phyloP scores from a whole-genome alignment of 2,113 vertebrate species.

The Lycaon pictus region DNA sequence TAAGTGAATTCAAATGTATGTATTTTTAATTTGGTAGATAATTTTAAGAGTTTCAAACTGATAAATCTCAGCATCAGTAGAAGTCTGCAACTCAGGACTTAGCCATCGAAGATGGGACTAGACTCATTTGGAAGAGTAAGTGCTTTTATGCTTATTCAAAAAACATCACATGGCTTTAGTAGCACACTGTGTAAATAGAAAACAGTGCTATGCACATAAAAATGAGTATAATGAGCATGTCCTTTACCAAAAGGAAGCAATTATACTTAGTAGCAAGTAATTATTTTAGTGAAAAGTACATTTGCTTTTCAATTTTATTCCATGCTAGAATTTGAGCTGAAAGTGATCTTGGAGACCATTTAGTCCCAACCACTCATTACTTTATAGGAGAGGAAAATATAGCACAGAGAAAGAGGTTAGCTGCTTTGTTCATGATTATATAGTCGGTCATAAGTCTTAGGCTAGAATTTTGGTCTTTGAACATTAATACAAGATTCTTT shows the following conservation, averaged over 20 bases:
- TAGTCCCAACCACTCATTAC: neutral
- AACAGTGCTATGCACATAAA: slow-evolving; percentile 57
- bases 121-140: slow-evolving; percentile 52
- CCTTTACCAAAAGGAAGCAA: slow-evolving; percentile 75
- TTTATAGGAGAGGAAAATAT: slow-evolving; percentile 49
- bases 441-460: neutral
- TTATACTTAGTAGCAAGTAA: slow-evolving; percentile 67
- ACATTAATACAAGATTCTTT: neutral
- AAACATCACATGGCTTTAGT: slow-evolving; percentile 65
- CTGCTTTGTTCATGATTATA: neutral
- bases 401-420: neutral
- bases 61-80: neutral
- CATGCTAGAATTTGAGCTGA: slow-evolving; percentile 48
- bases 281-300: slow-evolving; percentile 69
- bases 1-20: neutral
- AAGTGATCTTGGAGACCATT: slow-evolving; percentile 49
- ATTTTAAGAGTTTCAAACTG: slow-evolving; percentile 44
- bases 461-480: slow-evolving; percentile 1
- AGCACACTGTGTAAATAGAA: slow-evolving; percentile 67
- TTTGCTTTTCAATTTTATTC: slow-evolving; percentile 70
- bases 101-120: neutral
- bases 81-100: neutral
- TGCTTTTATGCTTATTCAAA: slow-evolving; percentile 55
- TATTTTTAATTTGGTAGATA: slow-evolving; percentile 3
- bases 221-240: slow-evolving; percentile 58